Percentiles rank a stretch among this genome's conserved stretches.
Conservation (phyloP, 2,113 vertebrate genomes). For the Podarcis raffonei region DNA sequence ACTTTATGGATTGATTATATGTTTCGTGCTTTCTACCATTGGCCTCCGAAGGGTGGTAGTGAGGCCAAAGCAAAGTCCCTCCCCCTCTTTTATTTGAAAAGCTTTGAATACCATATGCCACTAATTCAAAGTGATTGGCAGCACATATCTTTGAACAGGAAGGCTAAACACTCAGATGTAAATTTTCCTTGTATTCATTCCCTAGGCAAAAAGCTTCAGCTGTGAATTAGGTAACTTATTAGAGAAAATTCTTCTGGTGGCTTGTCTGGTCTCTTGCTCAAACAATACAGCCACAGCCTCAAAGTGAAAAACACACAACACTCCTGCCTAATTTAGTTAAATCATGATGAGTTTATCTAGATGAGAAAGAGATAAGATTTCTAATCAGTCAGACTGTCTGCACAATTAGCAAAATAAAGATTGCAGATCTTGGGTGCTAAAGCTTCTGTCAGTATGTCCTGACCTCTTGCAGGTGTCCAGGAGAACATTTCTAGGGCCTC, state of each 20-base stretch:
- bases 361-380: background rate
- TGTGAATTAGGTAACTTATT: background rate
- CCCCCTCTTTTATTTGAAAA: background rate
- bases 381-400: background rate
- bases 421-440: background rate
- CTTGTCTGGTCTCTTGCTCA: background rate
- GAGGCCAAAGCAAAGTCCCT: background rate
- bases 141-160: background rate
- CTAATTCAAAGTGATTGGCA: slow-evolving; percentile 16
- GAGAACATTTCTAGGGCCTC: background rate
- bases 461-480: background rate
- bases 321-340: background rate
- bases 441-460: background rate
- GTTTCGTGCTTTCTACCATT: slow-evolving; percentile 1
- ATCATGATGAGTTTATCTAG: background rate
- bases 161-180: slow-evolving; percentile 6
- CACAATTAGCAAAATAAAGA: no score
- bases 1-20: background rate
- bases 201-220: background rate
- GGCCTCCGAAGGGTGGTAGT: background rate
- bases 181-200: background rate
- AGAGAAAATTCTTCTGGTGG: background rate
- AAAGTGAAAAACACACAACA: background rate
- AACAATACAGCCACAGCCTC: background rate
- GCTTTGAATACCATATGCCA: slow-evolving; percentile 32